phyloP scores from a whole-genome alignment of 2,888 invertebrate genomes.

The Autographa gamma region DNA sequence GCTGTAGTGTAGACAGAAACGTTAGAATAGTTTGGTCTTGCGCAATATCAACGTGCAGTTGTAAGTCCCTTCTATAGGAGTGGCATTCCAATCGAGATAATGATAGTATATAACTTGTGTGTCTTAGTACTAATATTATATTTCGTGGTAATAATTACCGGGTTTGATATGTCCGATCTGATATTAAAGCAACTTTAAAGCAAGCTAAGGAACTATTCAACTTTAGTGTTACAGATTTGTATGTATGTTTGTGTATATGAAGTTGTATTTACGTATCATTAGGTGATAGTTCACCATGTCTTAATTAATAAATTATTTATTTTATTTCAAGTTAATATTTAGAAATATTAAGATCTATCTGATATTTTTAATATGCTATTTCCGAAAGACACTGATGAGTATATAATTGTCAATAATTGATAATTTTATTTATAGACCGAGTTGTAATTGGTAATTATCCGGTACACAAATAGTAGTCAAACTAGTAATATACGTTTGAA shows the following conservation, averaged over 20 bases:
- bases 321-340: too few relatives aligned
- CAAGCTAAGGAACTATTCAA: too few relatives aligned
- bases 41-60: slow-evolving; percentile 28
- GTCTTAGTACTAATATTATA: neutral
- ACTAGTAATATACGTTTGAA: neutral
- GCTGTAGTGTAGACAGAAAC: slow-evolving; percentile 14
- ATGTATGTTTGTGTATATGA: too few relatives aligned
- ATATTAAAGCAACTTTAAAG: neutral
- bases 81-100: neutral
- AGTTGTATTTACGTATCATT: too few relatives aligned
- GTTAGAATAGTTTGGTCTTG: slow-evolving; percentile 29
- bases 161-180: neutral
- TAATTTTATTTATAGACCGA: neutral
- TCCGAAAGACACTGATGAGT: too few relatives aligned
- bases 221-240: too few relatives aligned
- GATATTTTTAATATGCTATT: too few relatives aligned
- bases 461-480: neutral
- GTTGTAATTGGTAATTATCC: neutral
- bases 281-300: too few relatives aligned
- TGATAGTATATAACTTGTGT: neutral
- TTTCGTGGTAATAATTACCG: neutral
- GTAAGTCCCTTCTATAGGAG: slow-evolving; percentile 36
- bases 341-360: too few relatives aligned
- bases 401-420: neutral
- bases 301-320: too few relatives aligned